These are phyloP conservation scores for Talpa occidentalis DNA, from an alignment of 2,113 vertebrate species.

Conservation along the genomic window DNA sequence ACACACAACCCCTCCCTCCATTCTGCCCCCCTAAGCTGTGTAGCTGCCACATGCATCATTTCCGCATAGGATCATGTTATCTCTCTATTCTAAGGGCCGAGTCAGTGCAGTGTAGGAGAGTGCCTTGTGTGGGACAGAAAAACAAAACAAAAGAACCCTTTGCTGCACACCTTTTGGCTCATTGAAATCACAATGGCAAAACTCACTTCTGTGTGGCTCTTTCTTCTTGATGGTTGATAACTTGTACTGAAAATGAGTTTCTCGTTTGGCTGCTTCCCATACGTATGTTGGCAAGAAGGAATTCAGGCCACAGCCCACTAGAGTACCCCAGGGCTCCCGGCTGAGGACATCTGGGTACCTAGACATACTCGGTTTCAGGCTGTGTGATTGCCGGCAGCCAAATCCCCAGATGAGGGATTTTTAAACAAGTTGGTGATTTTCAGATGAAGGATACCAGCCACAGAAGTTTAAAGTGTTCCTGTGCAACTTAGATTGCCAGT, in stretches of 20 bases:
- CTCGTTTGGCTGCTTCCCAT: background rate
- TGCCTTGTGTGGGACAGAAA: background rate
- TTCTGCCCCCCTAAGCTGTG: background rate
- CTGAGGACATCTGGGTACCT: background rate
- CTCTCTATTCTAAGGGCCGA: background rate
- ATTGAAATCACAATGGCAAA: background rate
- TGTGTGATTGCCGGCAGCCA: conserved; percentile 39
- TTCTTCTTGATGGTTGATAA: background rate
- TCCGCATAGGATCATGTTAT: background rate
- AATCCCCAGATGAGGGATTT: conserved; percentile 63
- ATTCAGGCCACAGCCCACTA: background rate
- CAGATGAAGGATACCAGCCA: conserved; percentile 79
- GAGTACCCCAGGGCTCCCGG: background rate
- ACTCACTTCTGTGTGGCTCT: background rate
- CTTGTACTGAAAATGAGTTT: background rate
- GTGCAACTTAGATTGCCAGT: conserved; percentile 69
- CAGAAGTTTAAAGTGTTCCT: conserved; percentile 76
- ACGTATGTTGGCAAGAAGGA: background rate
- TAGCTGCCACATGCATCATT: background rate
- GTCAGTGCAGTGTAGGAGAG: background rate
- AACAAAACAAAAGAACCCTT: background rate
- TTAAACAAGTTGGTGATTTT: conserved; percentile 73
- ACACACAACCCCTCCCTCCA: background rate
- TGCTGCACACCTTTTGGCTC: background rate
- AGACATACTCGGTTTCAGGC: background rate